Conservation (phyloP, 2,797 vertebrate genomes). For the Pipistrellus nathusii region DNA sequence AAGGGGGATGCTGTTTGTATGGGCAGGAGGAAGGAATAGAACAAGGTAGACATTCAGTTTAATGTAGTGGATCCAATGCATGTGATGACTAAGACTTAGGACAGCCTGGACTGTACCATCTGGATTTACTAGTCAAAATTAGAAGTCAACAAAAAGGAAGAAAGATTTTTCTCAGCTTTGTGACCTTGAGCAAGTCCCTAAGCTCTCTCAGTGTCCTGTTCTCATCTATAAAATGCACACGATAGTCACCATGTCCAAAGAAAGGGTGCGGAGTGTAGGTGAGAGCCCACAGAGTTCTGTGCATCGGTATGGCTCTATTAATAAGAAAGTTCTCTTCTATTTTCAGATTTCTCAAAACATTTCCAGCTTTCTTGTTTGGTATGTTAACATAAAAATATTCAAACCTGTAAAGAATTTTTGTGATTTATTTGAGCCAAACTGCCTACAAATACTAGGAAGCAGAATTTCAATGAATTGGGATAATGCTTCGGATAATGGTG, state of each 20-base stretch:
- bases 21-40: neutral
- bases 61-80: neutral
- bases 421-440: too few relatives aligned
- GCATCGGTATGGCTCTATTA: neutral
- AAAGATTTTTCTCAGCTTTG: neutral
- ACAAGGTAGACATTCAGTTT: neutral
- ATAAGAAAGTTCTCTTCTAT: neutral
- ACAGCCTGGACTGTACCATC: neutral
- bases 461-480: too few relatives aligned
- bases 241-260: neutral
- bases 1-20: neutral
- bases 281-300: neutral
- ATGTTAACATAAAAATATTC: too few relatives aligned
- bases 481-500: too few relatives aligned
- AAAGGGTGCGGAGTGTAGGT: neutral
- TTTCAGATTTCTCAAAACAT: slow-evolving; percentile 38
- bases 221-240: neutral
- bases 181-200: neutral
- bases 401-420: too few relatives aligned
- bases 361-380: neutral
- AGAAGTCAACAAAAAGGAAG: neutral
- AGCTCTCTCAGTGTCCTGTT: neutral
- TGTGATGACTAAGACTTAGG: neutral
- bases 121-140: neutral
- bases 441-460: too few relatives aligned